Evolutionary conservation across 2,113 vertebrate species (phyloP).

Genomic region (Peromyscus maniculatus): DNA sequence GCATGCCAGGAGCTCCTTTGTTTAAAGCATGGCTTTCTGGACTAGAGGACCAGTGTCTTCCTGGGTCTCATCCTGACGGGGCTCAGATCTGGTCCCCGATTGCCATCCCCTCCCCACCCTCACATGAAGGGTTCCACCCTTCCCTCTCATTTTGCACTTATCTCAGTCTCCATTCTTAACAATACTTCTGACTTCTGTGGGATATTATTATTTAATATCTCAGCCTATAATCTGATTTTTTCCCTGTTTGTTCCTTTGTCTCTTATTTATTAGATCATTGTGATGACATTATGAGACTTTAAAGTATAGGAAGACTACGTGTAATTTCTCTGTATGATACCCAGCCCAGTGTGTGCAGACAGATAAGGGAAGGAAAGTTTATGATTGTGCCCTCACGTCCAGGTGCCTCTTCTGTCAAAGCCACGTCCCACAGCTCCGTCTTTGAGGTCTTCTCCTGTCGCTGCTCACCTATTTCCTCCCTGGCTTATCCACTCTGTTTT

Average conservation of each 20-base stretch:
- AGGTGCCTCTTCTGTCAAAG: slow-evolving; percentile 37
- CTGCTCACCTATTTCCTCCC: neutral
- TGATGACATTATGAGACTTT: slow-evolving; percentile 35
- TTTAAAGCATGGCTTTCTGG: slow-evolving; percentile 14
- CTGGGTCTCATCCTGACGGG: neutral
- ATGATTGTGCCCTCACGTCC: neutral
- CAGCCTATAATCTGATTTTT: neutral
- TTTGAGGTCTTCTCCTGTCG: neutral
- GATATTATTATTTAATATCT: slow-evolving; percentile 42
- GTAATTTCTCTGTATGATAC: slow-evolving; percentile 25
- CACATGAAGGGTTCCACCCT: neutral
- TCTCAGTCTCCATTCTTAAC: slow-evolving; percentile 37
- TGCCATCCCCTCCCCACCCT: neutral
- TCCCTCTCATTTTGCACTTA: neutral
- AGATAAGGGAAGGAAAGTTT: slow-evolving; percentile 20
- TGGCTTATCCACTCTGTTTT: neutral
- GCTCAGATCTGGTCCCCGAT: neutral
- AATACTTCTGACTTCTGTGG: slow-evolving; percentile 25
- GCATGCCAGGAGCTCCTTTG: neutral
- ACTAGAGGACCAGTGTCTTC: neutral
- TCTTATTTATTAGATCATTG: slow-evolving; percentile 48
- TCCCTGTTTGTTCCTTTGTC: neutral
- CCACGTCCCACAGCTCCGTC: neutral
- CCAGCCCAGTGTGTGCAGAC: neutral
- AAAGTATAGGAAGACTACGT: slow-evolving; percentile 18